Base-by-base conservation (phyloP, 2,113 vertebrate genomes). In the Mungos mungo region DNA sequence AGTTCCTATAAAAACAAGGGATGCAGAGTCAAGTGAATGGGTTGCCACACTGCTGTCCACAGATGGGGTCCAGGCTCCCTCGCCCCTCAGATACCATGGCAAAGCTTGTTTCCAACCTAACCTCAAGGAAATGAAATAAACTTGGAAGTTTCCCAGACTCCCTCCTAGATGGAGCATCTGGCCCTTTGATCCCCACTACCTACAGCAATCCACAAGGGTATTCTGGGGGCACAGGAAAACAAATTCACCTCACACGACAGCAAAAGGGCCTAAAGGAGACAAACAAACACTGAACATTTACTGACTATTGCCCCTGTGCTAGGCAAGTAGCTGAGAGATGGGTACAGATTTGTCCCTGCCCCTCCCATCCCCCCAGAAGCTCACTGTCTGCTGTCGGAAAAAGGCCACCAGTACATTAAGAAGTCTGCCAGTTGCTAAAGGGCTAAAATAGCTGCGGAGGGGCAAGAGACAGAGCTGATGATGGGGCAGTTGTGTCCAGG, bases 51-150 rank as follows among this genome's bases (percentile, higher is more conserved):
- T 0, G 7, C 57, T 2, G 23, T 33, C 35, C 7, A 2, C 0
- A 4, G 31, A 0, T 15, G 18, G 25, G 23, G 10, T 16, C 11
- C 0, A 0, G 77, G 47, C 35, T 2, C 16, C 63, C 68, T 27
- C 25, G 0, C 33, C 54, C 45, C 31, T 47, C 25, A 23, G n/a
- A 76, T 14, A 76, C n/a, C 3, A 11, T 0, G 29, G 35, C 11
- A 60, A 60, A 88, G 23, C 3, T 38, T 83, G 76, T n/a, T 69
- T 87, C 69, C 13, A 33, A 45, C 66, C 41, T 81, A 89, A 95
- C 16, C 33, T 60, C 38, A 21, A 89, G 52, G 38, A 83, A 80
- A 54, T 7, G 18, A 81, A 77, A 2, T 31, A 9, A 80, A 76
- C 14, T 18, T 10, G 25, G 63, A 84, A 41, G 74, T 14, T 33